These are phyloP conservation scores for Liolophura sinensis DNA, from an alignment of 1,140 invertebrate genomes.

Conservation along the genomic window DNA sequence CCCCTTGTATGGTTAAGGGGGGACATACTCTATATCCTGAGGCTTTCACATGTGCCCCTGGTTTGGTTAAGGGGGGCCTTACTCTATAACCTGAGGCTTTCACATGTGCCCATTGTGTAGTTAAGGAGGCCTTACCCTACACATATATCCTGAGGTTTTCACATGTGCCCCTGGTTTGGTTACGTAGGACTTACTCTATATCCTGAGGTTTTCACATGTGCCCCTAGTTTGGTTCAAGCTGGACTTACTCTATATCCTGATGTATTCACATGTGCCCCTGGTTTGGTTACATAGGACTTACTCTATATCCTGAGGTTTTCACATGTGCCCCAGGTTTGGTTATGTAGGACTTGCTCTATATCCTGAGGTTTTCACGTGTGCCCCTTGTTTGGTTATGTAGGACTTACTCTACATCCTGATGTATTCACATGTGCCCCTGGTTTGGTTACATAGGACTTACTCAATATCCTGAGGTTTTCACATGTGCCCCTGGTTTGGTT, in stretches of 20 bases:
- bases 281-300: constrained; percentile 96
- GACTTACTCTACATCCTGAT: constrained; percentile 85
- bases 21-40: constrained; percentile 92
- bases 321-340: constrained; percentile 66
- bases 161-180: neutral
- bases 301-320: constrained; percentile 68
- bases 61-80: constrained; percentile 94
- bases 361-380: constrained; percentile 97
- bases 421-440: constrained; percentile 65
- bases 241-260: constrained; percentile 81
- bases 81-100: constrained; percentile 96
- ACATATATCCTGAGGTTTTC: neutral
- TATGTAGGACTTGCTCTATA: constrained; percentile 77
- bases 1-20: neutral
- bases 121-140: no score
- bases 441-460: constrained; percentile 66
- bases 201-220: constrained; percentile 62
- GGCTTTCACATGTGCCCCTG: constrained; percentile 97
- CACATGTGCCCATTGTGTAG: constrained; percentile 93
- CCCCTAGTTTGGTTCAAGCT: neutral
- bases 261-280: constrained; percentile 97
- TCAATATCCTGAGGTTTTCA: constrained; percentile 94
- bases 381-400: constrained; percentile 93
- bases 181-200: constrained; percentile 79
- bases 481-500: constrained; percentile 95